phyloP scores from a whole-genome alignment of 1,140 invertebrate species.

The Delia radicum region DNA sequence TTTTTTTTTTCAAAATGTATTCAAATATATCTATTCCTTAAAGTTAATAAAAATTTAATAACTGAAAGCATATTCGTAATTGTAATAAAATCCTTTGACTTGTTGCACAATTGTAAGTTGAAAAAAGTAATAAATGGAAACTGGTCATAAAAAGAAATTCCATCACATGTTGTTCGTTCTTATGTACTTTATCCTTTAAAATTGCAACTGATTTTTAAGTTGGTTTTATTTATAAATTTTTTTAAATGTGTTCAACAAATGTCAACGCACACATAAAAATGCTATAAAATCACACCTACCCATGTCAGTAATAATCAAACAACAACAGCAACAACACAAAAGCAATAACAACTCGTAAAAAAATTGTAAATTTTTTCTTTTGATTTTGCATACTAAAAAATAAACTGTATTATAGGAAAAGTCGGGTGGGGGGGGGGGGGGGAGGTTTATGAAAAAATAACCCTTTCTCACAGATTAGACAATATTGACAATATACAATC shows the following conservation, averaged over 20 bases:
- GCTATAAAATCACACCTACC: conserved; percentile 21
- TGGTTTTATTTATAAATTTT: not conserved
- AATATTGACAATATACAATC: conserved; percentile 6
- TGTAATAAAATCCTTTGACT: not conserved
- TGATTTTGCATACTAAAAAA: not conserved
- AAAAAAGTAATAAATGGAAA: not conserved
- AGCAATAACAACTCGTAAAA: not conserved
- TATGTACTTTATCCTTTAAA: not conserved
- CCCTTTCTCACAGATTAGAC: not conserved
- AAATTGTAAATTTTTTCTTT: not conserved
- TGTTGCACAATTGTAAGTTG: not conserved
- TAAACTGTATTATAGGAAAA: not conserved
- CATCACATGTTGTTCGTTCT: not conserved
- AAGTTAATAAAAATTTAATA: not conserved
- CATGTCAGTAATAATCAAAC: not conserved
- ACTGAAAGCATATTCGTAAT: not conserved
- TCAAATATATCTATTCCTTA: too few species aligned
- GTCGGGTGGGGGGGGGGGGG: not conserved
- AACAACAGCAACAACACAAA: not conserved
- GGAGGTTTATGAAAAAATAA: not conserved
- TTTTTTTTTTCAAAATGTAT: too few species aligned
- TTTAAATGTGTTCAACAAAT: conserved; percentile 23
- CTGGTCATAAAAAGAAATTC: conserved; percentile 21
- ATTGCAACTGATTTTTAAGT: not conserved
- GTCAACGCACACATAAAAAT: conserved; percentile 22